phyloP scores from a whole-genome alignment of 2,797 vertebrate genomes.

The Sparus aurata region DNA sequence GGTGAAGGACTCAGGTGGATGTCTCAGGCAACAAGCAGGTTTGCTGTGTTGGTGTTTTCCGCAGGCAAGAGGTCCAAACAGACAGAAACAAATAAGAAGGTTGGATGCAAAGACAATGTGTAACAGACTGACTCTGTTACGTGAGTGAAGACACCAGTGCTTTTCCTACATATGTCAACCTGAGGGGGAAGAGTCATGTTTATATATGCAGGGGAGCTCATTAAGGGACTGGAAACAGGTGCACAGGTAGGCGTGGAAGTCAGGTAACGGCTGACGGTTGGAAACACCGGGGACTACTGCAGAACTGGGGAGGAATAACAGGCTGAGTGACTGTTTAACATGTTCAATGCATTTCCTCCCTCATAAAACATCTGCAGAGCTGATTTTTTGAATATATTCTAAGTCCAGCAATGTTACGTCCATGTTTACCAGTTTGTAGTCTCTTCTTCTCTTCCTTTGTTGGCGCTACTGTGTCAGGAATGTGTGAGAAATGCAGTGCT shows the following conservation, averaged over 20 bases:
- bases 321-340: not conserved
- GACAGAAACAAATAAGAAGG: not conserved
- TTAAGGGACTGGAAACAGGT: constrained; percentile 14
- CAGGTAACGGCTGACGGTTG: not conserved
- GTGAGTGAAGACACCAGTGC: not conserved
- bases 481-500: too few relatives aligned
- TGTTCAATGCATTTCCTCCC: not conserved
- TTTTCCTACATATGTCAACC: not conserved
- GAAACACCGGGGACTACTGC: not conserved
- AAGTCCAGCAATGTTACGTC: not conserved
- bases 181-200: not conserved
- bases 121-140: too few relatives aligned
- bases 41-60: not conserved
- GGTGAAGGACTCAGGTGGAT: not conserved
- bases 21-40: not conserved
- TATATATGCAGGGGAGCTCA: constrained; percentile 11
- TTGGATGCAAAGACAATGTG: not conserved
- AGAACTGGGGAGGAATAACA: not conserved
- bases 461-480: too few relatives aligned
- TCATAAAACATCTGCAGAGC: not conserved
- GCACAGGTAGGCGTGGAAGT: not conserved
- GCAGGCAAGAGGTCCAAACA: not conserved
- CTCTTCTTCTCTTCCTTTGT: not conserved
- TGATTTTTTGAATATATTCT: not conserved
- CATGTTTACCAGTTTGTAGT: not conserved